Evolutionary conservation across 2,888 invertebrate genomes (phyloP).

Genomic region (Teleogryllus oceanicus): DNA sequence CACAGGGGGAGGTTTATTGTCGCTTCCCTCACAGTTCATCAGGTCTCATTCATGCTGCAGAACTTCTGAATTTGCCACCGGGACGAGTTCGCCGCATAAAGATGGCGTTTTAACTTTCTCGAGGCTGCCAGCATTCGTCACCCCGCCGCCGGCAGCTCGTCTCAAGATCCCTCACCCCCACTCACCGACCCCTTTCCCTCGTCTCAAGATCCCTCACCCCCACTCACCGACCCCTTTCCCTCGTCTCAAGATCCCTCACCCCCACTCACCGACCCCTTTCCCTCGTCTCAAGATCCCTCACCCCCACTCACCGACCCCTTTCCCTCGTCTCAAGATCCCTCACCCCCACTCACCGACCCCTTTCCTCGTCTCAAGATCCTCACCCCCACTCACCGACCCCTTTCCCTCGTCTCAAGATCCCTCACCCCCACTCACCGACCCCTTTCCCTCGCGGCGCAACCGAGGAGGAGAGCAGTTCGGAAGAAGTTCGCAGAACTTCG

Average conservation of each 20-base stretch:
- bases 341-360: neutral
- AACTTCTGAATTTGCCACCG: neutral
- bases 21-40: neutral
- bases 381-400: neutral
- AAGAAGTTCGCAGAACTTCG: too few species aligned
- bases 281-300: neutral
- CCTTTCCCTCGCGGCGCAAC: too few species aligned
- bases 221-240: neutral
- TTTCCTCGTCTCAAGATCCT: neutral
- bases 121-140: neutral
- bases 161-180: neutral
- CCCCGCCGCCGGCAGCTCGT: neutral
- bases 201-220: neutral
- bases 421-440: too few species aligned
- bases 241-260: neutral
- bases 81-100: neutral
- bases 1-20: neutral
- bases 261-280: neutral
- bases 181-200: neutral
- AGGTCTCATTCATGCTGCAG: neutral
- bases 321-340: neutral
- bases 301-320: neutral
- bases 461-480: too few species aligned
- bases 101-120: neutral
- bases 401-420: too few species aligned